Base-by-base conservation (phyloP, 2,113 vertebrate species). In the Aix galericulata region DNA sequence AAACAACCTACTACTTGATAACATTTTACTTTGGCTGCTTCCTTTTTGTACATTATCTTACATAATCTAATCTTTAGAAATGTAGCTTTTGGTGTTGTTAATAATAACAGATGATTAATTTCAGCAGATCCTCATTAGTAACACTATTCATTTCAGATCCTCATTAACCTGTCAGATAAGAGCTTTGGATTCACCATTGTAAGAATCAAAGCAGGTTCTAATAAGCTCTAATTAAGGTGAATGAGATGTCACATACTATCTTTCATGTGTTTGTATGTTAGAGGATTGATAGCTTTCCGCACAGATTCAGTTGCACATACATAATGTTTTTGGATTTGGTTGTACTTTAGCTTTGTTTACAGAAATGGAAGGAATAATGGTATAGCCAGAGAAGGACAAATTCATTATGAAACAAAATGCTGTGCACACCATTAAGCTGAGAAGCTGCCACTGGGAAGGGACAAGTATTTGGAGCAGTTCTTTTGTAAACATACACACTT, bases 21-120 rank as follows among this genome's bases (percentile, higher is more conserved):
- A 87, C 4, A 92, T 64, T 92, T 85, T 27, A 42, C 9, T 88
- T 86, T 85, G 32, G 2, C 38, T 91, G 55, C n/a, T 96, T 95
- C 74, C 46, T 56, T 96, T 93, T 95, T 60, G 3, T 32, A 53
- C 81, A 53, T 86, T 94, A 86, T 87, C 80, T 89, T 91, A 17
- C 52, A 62, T 86, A 95, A 91, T 94, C 68, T 96, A 90, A 95
- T 96, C 40, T 96, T 86, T 14, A 85, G 60, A 96, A 96, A 64
- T 63, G 58, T 92, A 94, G 53, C 50, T 96, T 96, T 96, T 93
- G 59, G 40, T 88, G 27, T 77, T 96, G 79, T 91, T 96, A 95
- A 64, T 95, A 93, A 90, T 94, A 96, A 89, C 58, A 76, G 88
- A 87, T 86, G 44, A 97, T 94, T 97, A 93, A 95, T 97, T 97